Conservation (phyloP, 2,113 vertebrate species). For the Ancistrus triradiatus region DNA sequence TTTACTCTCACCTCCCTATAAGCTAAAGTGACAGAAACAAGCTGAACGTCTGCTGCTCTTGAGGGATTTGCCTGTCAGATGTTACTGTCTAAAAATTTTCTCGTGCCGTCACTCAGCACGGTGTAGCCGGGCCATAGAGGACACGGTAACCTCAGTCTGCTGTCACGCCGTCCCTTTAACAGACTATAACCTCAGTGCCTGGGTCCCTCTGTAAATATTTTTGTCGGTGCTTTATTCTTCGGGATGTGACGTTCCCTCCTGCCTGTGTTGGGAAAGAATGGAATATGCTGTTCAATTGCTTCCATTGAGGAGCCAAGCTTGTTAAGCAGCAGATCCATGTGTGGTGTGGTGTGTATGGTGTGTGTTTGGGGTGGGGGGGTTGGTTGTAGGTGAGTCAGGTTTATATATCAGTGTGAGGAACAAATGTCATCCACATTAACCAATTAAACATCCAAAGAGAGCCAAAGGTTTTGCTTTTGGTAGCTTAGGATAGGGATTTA, state of each 20-base stretch:
- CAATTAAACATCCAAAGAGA: too few species aligned
- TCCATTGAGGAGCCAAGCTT: background rate
- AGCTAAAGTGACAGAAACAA: background rate
- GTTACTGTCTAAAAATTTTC: background rate
- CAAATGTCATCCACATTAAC: too few species aligned
- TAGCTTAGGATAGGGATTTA: too few species aligned
- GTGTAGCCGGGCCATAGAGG: background rate
- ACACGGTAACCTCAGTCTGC: background rate
- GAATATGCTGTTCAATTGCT: background rate
- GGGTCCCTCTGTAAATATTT: background rate
- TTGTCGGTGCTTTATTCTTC: background rate
- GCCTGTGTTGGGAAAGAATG: background rate
- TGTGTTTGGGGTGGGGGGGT: background rate
- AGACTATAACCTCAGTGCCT: background rate
- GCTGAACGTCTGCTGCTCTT: background rate
- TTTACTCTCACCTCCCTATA: background rate
- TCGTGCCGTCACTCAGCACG: constrained; percentile 7
- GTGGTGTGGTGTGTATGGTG: too few species aligned
- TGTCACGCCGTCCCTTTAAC: background rate
- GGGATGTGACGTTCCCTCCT: background rate
- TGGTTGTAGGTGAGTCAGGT: too few species aligned
- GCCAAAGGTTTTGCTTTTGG: too few species aligned
- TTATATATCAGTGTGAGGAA: too few species aligned
- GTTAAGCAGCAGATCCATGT: background rate
- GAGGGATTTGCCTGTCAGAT: background rate